Base-by-base conservation (phyloP, 2,888 invertebrate species). In the Euspilapteryx auroguttella region DNA sequence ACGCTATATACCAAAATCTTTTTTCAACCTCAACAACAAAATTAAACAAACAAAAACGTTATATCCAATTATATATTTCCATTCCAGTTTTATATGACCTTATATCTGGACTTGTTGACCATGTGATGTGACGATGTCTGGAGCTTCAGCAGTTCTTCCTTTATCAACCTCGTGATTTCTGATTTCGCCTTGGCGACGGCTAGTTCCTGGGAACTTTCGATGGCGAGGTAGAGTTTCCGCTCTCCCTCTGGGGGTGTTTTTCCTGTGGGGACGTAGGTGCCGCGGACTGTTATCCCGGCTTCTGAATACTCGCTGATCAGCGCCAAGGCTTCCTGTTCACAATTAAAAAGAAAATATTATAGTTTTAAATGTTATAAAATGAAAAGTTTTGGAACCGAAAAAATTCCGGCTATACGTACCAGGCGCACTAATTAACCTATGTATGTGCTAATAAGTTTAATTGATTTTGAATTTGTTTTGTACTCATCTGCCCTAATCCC, bases 261-360 rank as follows among this genome's bases (percentile, higher is more conserved):
- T 33, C 95, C 95, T 2, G 89, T 84, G 0, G 88, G 87, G 7
- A 94, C 94, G 51, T 93, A 94, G 0, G 96, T 96, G n/a, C 99
- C 99, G 24, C 98, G 82, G 0, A 99, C 99, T 0, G 98, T 97
- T 36, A 99, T 89, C 21, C 99, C 99, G 1, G 98, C 99, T 59
- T 99, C 99, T 0, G 97, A 97, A 63, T 97, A 98, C 62, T 99
- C 99, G 27, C 95, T 94, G 47, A 99, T 97, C 54, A 98, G 93
- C 1, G 95, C 95, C 38, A 99, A 68, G 4, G 98, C 96, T 75
- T 99, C 99, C 86, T 91, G 78, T 8, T 41, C 49, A 24, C 12
- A 11, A 12, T 4, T 24, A 22, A 11, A 25, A 9, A 4, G 24
- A 24, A 31, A 29, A 15, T 25, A 26, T 11, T 24, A 11, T 14